phyloP scores from a whole-genome alignment of 2,113 vertebrate genomes.

The Strix uralensis region DNA sequence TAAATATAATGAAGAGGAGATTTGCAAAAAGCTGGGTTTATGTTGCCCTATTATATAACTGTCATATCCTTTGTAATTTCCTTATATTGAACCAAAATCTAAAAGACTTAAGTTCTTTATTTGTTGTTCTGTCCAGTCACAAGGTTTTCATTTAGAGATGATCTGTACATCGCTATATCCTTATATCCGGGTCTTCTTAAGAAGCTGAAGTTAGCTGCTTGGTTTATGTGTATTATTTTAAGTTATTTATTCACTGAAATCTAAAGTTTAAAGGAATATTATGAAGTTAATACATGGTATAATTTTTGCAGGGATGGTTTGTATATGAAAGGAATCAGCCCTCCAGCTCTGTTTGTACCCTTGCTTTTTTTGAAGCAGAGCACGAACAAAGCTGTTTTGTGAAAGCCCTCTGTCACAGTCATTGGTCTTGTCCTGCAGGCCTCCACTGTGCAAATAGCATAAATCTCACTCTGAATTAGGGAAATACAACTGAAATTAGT shows the following conservation, averaged over 20 bases:
- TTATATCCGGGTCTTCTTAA: not conserved
- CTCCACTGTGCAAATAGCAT: not conserved
- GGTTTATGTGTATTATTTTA: not conserved
- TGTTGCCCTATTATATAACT: not conserved
- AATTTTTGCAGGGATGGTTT: not conserved
- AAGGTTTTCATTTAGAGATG: not conserved
- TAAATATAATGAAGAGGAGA: not conserved
- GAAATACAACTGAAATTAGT: not conserved
- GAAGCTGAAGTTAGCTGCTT: not conserved
- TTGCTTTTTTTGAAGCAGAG: not conserved
- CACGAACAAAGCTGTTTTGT: not conserved
- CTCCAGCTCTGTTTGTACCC: not conserved
- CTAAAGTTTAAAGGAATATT: not conserved
- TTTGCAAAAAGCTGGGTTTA: not conserved
- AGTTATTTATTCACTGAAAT: not conserved
- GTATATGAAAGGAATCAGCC: not conserved
- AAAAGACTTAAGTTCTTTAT: not conserved
- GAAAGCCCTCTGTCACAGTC: not conserved
- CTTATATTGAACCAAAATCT: not conserved
- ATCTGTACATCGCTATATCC: not conserved
- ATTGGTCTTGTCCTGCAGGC: not conserved
- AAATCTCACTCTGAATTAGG: not conserved
- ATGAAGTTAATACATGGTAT: not conserved
- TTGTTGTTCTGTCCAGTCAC: not conserved
- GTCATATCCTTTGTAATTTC: not conserved